phyloP scores from a whole-genome alignment of 2,113 vertebrate species.

The Bolborhynchus lineola region DNA sequence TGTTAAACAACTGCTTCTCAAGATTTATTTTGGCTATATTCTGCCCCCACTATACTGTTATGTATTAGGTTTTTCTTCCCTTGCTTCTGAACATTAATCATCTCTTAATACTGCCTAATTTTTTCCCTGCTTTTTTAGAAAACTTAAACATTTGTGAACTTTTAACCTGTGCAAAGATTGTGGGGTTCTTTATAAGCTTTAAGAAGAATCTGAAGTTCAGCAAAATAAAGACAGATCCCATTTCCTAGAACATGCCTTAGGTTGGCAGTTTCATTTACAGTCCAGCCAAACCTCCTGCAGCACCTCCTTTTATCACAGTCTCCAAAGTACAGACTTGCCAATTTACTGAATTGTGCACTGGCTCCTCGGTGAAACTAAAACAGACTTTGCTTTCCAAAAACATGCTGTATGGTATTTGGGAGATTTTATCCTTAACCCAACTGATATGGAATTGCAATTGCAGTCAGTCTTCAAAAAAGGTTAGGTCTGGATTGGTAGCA shows the following conservation, averaged over 20 bases:
- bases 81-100: neutral
- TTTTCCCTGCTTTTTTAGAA: neutral
- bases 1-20: neutral
- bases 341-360: neutral
- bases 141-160: neutral
- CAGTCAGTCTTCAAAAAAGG: neutral
- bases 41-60: neutral
- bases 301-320: neutral
- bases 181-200: neutral
- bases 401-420: neutral
- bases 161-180: neutral
- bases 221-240: neutral
- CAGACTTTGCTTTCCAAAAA: neutral
- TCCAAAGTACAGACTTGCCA: neutral
- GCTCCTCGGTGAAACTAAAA: neutral
- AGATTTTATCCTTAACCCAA: neutral
- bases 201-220: neutral
- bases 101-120: neutral
- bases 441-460: neutral
- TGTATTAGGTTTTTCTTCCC: neutral
- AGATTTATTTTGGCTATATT: neutral
- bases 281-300: neutral
- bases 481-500: neutral
- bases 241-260: neutral
- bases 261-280: neutral